Percentiles rank a stretch among this genome's conserved stretches.
These are phyloP conservation scores for Mormoops blainvillei DNA, from an alignment of 2,113 vertebrate species.

Conservation along the genomic window DNA sequence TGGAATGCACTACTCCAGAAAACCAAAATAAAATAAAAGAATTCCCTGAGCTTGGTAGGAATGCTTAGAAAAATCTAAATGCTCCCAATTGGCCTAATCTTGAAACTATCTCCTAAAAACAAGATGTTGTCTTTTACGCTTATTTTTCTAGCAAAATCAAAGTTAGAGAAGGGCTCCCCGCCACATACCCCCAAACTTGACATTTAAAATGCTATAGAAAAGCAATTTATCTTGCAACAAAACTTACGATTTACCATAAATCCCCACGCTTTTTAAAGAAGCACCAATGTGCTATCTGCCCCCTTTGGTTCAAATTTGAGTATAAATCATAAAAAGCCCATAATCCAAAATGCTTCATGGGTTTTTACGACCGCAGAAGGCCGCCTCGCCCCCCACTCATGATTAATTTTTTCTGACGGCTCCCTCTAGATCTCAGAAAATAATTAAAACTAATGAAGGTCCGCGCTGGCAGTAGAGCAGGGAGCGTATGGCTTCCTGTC, in stretches of 20 bases:
- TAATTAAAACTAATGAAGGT: neutral
- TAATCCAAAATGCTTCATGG: constrained; percentile 65
- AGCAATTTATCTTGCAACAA: neutral
- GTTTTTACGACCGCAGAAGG: constrained; percentile 68
- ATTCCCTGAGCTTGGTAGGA: neutral
- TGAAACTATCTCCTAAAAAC: neutral
- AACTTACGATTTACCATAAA: constrained; percentile 21
- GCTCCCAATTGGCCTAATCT: neutral
- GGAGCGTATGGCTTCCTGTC: constrained; percentile 51
- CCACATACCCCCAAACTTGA: neutral
- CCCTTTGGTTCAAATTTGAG: constrained; percentile 59
- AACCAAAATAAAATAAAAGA: neutral
- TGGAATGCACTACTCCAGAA: neutral
- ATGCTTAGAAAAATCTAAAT: neutral
- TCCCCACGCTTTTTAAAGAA: constrained; percentile 64
- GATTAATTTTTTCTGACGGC: constrained; percentile 76
- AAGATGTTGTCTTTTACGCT: neutral
- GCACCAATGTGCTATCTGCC: constrained; percentile 57
- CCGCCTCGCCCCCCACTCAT: constrained; percentile 60
- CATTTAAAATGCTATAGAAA: neutral
- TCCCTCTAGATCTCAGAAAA: constrained; percentile 72
- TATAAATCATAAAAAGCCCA: constrained; percentile 72
- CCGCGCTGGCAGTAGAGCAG: constrained; percentile 18
- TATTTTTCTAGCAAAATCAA: neutral
- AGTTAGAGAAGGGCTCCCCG: neutral